These are phyloP conservation scores for Drosophila testacea DNA, from an alignment of 2,888 invertebrate genomes.

Conservation along the genomic window DNA sequence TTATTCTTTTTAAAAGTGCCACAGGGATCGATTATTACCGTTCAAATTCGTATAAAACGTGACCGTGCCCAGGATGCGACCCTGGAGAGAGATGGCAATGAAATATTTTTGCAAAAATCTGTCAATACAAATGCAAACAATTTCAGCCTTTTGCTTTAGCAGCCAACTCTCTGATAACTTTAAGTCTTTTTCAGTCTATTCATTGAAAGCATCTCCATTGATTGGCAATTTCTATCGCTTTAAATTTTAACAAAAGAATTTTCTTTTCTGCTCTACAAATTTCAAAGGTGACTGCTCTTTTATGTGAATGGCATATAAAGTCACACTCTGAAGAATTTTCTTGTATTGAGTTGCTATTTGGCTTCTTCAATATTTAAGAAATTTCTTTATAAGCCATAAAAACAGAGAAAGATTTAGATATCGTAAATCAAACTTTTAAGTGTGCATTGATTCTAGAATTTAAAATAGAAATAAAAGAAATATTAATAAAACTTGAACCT, in stretches of 20 bases:
- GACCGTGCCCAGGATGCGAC: constrained; percentile 58
- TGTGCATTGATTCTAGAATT: no score
- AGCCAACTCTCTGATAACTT: constrained; percentile 47
- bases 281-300: constrained; percentile 32
- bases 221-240: constrained; percentile 48
- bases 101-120: constrained; percentile 60
- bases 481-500: no score
- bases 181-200: constrained; percentile 57
- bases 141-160: constrained; percentile 19
- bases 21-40: constrained; percentile 85
- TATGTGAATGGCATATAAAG: neutral
- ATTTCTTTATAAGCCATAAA: no score
- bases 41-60: constrained; percentile 85
- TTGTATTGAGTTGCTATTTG: no score
- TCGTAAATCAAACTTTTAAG: no score
- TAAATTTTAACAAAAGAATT: constrained; percentile 33
- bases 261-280: neutral
- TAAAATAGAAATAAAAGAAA: no score
- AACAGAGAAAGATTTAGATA: no score
- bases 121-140: constrained; percentile 48
- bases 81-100: constrained; percentile 27
- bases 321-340: no score
- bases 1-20: constrained; percentile 82
- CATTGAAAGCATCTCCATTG: constrained; percentile 39
- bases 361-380: no score